These are phyloP conservation scores for Ostrea denselamellosa DNA, from an alignment of 1,140 invertebrate genomes.

Conservation along the genomic window DNA sequence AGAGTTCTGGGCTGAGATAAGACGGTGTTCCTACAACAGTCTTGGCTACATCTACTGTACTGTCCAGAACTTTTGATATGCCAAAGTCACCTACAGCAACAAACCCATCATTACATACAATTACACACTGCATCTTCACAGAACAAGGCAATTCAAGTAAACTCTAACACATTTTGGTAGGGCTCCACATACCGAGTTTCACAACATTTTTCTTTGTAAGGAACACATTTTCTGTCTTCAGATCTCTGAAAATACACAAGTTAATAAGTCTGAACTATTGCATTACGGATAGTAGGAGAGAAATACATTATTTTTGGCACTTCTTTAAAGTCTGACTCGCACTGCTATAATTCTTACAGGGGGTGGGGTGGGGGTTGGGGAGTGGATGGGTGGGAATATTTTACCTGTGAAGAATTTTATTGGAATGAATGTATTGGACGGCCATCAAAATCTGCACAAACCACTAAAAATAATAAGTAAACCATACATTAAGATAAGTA, in stretches of 20 bases:
- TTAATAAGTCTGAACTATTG: not conserved
- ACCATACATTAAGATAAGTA: not conserved
- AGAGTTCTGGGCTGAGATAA: slow-evolving; percentile 77
- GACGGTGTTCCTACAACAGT: slow-evolving; percentile 77
- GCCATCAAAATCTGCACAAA: slow-evolving; percentile 78
- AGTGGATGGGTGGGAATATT: slow-evolving; percentile 6
- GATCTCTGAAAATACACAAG: slow-evolving; percentile 69
- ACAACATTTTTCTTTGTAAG: slow-evolving; percentile 76
- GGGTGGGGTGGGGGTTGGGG: too few species aligned
- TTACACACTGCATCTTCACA: too few species aligned
- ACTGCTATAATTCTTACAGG: too few species aligned
- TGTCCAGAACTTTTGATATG: slow-evolving; percentile 76
- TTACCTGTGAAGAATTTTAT: slow-evolving; percentile 77
- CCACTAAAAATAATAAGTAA: slow-evolving; percentile 67
- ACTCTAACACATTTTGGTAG: not conserved
- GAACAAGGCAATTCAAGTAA: too few species aligned
- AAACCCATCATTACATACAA: not conserved
- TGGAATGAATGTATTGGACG: slow-evolving; percentile 77
- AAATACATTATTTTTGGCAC: too few species aligned
- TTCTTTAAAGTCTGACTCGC: too few species aligned
- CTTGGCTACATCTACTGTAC: slow-evolving; percentile 74
- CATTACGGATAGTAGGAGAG: not conserved
- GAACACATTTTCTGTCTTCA: slow-evolving; percentile 78
- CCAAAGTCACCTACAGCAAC: slow-evolving; percentile 76
- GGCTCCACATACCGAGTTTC: slow-evolving; percentile 72